These are phyloP conservation scores for Potorous gilbertii DNA, from an alignment of 2,797 vertebrate species.

Conservation along the genomic window DNA sequence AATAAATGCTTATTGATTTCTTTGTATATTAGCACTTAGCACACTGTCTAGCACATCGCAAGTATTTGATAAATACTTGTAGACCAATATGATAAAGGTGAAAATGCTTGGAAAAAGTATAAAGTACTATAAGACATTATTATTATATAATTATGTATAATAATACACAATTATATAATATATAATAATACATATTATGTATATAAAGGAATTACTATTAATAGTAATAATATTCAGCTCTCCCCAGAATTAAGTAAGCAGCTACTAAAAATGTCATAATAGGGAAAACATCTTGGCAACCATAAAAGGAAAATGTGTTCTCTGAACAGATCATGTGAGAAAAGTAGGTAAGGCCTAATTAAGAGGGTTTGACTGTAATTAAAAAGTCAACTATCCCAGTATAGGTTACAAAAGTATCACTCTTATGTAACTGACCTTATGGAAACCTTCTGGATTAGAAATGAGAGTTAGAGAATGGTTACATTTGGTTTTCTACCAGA, in stretches of 20 bases:
- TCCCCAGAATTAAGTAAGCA: background rate
- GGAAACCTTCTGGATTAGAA: slow-evolving; percentile 13
- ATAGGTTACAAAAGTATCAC: background rate
- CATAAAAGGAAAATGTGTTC: background rate
- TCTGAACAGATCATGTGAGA: background rate
- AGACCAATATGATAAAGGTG: background rate
- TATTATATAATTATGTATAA: background rate
- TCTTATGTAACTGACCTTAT: slow-evolving; percentile 7
- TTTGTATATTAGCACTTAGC: no score
- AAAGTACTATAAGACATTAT: background rate
- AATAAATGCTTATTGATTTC: no score
- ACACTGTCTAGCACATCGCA: no score
- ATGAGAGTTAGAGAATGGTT: background rate
- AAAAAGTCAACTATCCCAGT: background rate
- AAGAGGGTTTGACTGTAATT: background rate
- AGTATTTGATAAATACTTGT: background rate
- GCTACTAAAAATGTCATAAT: background rate
- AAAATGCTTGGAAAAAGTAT: background rate
- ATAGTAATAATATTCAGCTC: background rate
- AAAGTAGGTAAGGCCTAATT: background rate
- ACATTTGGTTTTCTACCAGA: background rate
- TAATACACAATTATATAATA: no score
- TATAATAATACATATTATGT: no score
- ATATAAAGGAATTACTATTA: background rate
- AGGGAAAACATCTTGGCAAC: background rate